Base-by-base conservation (phyloP, 2,113 vertebrate species). In the Gnathonemus echidnorhynchus region DNA sequence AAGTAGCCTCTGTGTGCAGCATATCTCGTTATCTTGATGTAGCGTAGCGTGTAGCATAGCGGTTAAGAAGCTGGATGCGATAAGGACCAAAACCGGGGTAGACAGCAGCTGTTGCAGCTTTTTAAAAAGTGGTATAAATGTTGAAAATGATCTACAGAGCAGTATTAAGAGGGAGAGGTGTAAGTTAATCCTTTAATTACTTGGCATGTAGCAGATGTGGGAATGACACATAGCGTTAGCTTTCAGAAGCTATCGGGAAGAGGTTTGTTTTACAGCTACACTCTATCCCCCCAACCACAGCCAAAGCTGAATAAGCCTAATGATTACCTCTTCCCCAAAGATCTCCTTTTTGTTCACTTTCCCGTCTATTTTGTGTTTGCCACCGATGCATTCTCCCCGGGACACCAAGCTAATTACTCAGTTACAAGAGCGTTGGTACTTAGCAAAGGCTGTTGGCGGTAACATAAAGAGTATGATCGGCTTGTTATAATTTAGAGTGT, bases 381-480 rank as follows among this genome's bases (percentile, higher is more conserved):
- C 86, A 87, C 24, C 49, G 17, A 17, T 53, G 27, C 31, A 56
- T 87, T 53, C 50, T 35, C 86, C 24, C n/a, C 9, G 3, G 50
- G 86, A 87, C 19, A 31, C 86, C 48, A 56, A 35, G 27, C 86
- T 56, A 87, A 87, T 87, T 31, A 53, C 86, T 70, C 86, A 56
- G 86, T 56, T 56, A 87, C 86, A 53, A 53, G 10, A 31, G 49
- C 15, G 17, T 42, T 56, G 31, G 50, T 87, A 53, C 49, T 53
- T 53, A 52, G 86, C 86, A 86, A 27, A 53, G 86, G 15, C 86
- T 87, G 86, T 9, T 56, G 50, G 86, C 49, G 39, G 39, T 19
- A 53, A 52, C 48, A 39, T 35, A 53, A 53, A 52, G 77, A 39
- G 42, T 24, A 21, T 45, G 35, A 45, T 46, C 74, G 15, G 83